Evolutionary conservation across 2,113 vertebrate species (phyloP).

Genomic region (Motacilla alba): DNA sequence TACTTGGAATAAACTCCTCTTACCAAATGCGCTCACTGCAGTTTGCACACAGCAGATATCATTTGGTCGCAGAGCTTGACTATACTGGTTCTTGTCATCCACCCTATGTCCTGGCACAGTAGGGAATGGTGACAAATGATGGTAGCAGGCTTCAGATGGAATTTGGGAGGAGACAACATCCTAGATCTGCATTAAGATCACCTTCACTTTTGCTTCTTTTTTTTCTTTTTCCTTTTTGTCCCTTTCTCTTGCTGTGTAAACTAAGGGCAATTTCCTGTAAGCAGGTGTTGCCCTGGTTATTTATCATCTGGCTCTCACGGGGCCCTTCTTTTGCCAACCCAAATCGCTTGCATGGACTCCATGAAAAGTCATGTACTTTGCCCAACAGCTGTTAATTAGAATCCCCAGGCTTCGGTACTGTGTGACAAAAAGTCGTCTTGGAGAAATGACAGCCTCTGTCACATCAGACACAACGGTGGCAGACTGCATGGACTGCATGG

Average conservation of each 20-base stretch:
- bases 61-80: neutral
- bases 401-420: rapidly evolving
- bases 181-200: neutral
- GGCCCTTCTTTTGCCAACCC: neutral
- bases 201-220: neutral
- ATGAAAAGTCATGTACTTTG: neutral
- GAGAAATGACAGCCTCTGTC: neutral
- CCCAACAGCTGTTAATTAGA: neutral
- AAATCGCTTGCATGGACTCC: too few species aligned
- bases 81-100: neutral
- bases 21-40: rapidly evolving
- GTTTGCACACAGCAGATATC: neutral
- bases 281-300: neutral
- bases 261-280: neutral
- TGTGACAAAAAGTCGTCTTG: neutral
- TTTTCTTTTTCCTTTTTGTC: neutral
- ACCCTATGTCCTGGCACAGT: neutral
- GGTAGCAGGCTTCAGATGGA: neutral
- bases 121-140: neutral
- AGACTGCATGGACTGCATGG: neutral
- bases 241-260: neutral
- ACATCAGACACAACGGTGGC: rapidly evolving
- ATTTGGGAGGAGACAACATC: neutral
- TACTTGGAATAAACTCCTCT: neutral
- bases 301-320: neutral